These are phyloP conservation scores for Choristoneura rosaceana DNA, from an alignment of 2,888 invertebrate species.

Conservation along the genomic window DNA sequence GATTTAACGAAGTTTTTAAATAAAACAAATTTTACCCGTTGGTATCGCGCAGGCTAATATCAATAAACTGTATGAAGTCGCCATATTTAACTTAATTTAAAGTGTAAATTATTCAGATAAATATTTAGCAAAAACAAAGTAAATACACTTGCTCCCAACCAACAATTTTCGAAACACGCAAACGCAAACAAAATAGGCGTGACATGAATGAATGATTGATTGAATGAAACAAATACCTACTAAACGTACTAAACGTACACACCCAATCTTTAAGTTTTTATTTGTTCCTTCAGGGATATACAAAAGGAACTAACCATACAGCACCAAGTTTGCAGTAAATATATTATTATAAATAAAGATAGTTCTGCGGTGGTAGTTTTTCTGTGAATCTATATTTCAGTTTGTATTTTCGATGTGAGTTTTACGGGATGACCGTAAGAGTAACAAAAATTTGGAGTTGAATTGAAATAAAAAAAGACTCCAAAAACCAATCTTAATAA, in stretches of 20 bases:
- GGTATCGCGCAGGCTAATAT: slow-evolving; percentile 48
- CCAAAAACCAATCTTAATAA: no score
- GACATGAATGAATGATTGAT: slow-evolving; percentile 17
- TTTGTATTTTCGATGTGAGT: no score
- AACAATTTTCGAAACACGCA: slow-evolving; percentile 36
- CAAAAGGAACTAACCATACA: no score
- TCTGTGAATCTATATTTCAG: no score
- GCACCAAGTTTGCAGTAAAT: no score
- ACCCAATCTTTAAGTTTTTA: slow-evolving; percentile 11
- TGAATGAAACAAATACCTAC: slow-evolving; percentile 12
- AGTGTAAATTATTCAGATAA: slow-evolving; percentile 27
- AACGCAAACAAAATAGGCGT: not conserved
- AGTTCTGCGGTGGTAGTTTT: no score
- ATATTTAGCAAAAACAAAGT: slow-evolving; percentile 6
- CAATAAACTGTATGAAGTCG: slow-evolving; percentile 44
- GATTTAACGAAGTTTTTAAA: slow-evolving; percentile 11
- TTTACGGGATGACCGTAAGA: no score
- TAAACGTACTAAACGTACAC: slow-evolving; percentile 21
- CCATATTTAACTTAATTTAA: slow-evolving; percentile 42
- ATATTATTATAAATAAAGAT: no score
- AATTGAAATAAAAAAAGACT: no score
- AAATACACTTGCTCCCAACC: not conserved
- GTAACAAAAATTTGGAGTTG: no score
- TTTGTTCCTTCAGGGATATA: no score
- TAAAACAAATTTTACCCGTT: slow-evolving; percentile 47